Base-by-base conservation (phyloP, 64 coral and sea anemone genomes). In the Dendrophyllia cribrosa region DNA sequence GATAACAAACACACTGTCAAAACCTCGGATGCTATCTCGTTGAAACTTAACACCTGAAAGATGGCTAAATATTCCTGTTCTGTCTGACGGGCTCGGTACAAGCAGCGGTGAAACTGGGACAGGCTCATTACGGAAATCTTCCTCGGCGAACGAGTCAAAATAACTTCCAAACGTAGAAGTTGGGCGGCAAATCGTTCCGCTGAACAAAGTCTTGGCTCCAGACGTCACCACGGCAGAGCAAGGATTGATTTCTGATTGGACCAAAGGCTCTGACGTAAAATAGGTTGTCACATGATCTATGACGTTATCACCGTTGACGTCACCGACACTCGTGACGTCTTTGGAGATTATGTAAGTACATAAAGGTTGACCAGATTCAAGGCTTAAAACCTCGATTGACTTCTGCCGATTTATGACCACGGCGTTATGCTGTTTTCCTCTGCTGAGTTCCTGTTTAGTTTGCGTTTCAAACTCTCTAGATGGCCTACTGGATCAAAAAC, bases 41-140 rank as follows among this genome's bases (percentile, higher is more conserved):
- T 65, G 79, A 66, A 99, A 75, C 16, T 77, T 83, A 50, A 90
- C 52, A 3, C 97, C 97, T 64, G 93, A 90, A 64, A 99, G 60
- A 86, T 99, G 97, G 82, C 88, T 78, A 72, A 96, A 96, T 3
- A 99, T 58, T 7, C 97, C 94, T 21, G 83, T 91, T 78, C 91
- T 91, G 67, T 93, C 88, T 43, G 91, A 76, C 43, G 94, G 91
- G 84, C 94, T 91, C 4, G 90, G 73, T 22, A 95, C 82, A 7
- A 96, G 72, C 64, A 99, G 83, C 17, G 97, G 97, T 9, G 97
- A 76, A 0, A 99, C 78, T 17, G 85, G 82, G 60, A 88, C 43
- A 5, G 82, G 65, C 20, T 97, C 95, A 43, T 88, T 88, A 6
- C 77, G 74, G 51, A 94, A 88, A 51, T 93, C 87, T 49, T 78